phyloP scores from a whole-genome alignment of 64 coral and sea anemone species.

The Catalaphyllia jardinei region DNA sequence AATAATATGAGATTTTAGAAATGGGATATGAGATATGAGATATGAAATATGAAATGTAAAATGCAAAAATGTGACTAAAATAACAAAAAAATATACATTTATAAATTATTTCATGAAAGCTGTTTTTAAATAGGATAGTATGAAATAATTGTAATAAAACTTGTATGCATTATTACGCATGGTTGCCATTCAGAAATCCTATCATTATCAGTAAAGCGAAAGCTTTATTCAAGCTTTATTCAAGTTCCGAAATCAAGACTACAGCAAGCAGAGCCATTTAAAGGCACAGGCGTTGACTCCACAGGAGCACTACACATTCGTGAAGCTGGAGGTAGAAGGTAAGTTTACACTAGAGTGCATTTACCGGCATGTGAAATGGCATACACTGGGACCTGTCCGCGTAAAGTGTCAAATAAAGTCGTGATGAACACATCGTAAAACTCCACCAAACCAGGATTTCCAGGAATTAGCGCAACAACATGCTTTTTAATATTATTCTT shows the following conservation, averaged over 20 bases:
- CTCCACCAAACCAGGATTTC: constrained; percentile 93
- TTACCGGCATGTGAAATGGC: constrained; percentile 96
- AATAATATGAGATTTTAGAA: no score
- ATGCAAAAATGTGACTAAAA: no score
- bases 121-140: no score
- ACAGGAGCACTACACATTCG: no score
- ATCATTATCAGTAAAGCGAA: background rate
- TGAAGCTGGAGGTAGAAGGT: no score
- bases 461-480: constrained; percentile 84
- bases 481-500: constrained; percentile 4
- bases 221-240: background rate
- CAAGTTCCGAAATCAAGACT: no score
- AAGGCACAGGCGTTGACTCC: no score
- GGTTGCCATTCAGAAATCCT: background rate
- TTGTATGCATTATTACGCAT: background rate
- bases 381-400: constrained; percentile 55
- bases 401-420: constrained; percentile 58
- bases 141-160: background rate
- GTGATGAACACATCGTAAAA: constrained; percentile 90
- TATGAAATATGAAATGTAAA: no score
- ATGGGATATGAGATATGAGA: no score
- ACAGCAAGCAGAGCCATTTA: no score
- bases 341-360: background rate
- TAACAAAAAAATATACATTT: no score
- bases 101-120: no score